A percentile compares a stretch with the other conserved stretches of the same genome.
These are phyloP conservation scores for Cataglyphis livida DNA, from an alignment of 2,888 invertebrate genomes.

Conservation along the genomic window DNA sequence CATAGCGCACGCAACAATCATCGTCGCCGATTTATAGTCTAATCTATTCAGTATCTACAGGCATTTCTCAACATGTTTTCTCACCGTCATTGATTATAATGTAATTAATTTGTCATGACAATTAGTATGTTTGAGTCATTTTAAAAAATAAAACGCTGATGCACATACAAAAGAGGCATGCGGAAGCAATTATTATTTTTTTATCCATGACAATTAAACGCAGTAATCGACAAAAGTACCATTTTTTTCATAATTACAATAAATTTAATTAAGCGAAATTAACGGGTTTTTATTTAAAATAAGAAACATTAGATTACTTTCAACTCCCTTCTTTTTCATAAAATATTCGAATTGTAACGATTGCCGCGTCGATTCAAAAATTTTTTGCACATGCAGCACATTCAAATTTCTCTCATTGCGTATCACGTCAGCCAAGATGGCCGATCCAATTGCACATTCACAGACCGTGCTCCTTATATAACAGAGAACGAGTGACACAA, in stretches of 20 bases:
- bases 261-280: not conserved
- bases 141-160: not conserved
- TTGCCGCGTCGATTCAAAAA: not conserved
- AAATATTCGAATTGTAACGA: not conserved
- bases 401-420: conserved; percentile 35
- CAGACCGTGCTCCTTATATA: conserved; percentile 74
- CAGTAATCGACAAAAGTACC: not conserved
- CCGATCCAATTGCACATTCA: conserved; percentile 63
- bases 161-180: not conserved
- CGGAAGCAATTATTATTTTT: not conserved
- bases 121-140: not conserved
- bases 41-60: conserved; percentile 5
- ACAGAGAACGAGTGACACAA: conserved; percentile 73
- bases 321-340: not conserved
- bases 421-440: conserved; percentile 70
- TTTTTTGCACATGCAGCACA: conserved; percentile 5
- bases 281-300: not conserved
- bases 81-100: not conserved
- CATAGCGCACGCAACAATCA: not conserved
- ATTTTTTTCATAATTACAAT: not conserved
- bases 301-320: not conserved
- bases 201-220: not conserved
- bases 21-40: conserved; percentile 1
- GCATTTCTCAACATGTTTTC: not conserved
- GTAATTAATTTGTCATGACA: not conserved